phyloP scores from a whole-genome alignment of 2,888 invertebrate species.

The Drosophila tanythrix region DNA sequence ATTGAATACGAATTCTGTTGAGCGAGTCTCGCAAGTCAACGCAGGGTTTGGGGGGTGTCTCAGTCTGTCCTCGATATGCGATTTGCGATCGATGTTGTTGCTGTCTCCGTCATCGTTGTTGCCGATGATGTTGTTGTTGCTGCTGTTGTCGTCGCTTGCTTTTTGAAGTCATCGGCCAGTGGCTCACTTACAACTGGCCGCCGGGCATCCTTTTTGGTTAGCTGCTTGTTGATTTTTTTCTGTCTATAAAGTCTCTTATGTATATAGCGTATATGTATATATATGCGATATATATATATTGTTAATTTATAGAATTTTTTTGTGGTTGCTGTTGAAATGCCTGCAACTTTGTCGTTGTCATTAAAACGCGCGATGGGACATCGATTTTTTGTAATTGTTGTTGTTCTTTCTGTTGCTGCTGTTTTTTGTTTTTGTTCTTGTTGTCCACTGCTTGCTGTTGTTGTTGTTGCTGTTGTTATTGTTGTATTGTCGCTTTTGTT shows the following conservation, averaged over 20 bases:
- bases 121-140: conserved; percentile 27
- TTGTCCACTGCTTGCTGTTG: conserved; percentile 10
- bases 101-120: conserved; percentile 47
- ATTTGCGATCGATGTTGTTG: conserved; percentile 71
- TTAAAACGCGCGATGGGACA: conserved; percentile 80
- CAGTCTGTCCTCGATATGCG: conserved; percentile 57
- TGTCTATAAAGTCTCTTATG: conserved; percentile 36
- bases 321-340: conserved; percentile 67
- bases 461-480: conserved; percentile 31
- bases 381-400: conserved; percentile 68
- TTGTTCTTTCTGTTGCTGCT: conserved; percentile 31
- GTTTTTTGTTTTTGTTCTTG: conserved; percentile 27
- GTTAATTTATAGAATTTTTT: conserved; percentile 80
- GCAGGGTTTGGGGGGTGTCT: conserved; percentile 2
- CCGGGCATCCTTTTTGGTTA: conserved; percentile 73
- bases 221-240: conserved; percentile 58
- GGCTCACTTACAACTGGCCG: conserved; percentile 79
- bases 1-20: conserved; percentile 78
- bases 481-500: conserved; percentile 1
- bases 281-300: conserved; percentile 51
- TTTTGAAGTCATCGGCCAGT: conserved; percentile 77
- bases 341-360: conserved; percentile 73
- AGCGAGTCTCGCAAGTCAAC: conserved; percentile 15
- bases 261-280: conserved; percentile 31
- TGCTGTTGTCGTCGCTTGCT: conserved; percentile 63